These are phyloP conservation scores for Limnodromus scolopaceus DNA, from an alignment of 2,797 vertebrate genomes.

Conservation along the genomic window DNA sequence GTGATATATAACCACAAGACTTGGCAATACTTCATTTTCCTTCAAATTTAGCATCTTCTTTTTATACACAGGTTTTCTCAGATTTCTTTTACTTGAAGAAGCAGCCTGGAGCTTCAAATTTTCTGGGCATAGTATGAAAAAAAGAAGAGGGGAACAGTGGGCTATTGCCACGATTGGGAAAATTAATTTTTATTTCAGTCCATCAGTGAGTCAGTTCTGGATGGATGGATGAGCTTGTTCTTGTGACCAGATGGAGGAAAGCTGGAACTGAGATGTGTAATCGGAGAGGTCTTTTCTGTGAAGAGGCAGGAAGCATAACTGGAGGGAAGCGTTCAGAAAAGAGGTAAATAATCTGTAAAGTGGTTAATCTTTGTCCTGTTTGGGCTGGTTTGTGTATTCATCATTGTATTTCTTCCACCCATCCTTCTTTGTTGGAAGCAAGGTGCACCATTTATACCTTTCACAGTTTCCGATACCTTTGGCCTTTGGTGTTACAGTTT, in stretches of 20 bases:
- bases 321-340: background rate
- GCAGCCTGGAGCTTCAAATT: background rate
- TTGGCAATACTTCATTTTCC: constrained; percentile 30
- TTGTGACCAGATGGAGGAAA: background rate
- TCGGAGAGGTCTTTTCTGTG: background rate
- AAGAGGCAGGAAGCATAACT: background rate
- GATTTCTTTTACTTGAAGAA: constrained; percentile 9
- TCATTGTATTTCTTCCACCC: background rate
- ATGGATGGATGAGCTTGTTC: background rate
- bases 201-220: background rate
- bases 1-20: constrained; percentile 6
- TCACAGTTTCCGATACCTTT: background rate
- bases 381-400: background rate
- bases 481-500: background rate
- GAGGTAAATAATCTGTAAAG: constrained; percentile 36
- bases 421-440: background rate
- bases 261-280: background rate
- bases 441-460: background rate
- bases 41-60: constrained; percentile 16
- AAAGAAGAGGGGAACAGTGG: background rate
- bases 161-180: background rate
- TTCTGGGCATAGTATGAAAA: background rate
- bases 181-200: background rate
- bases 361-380: background rate
- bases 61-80: constrained; percentile 13